These are phyloP conservation scores for Enteromius afrohamiltoni DNA, from an alignment of 2,797 vertebrate species.

Conservation along the genomic window DNA sequence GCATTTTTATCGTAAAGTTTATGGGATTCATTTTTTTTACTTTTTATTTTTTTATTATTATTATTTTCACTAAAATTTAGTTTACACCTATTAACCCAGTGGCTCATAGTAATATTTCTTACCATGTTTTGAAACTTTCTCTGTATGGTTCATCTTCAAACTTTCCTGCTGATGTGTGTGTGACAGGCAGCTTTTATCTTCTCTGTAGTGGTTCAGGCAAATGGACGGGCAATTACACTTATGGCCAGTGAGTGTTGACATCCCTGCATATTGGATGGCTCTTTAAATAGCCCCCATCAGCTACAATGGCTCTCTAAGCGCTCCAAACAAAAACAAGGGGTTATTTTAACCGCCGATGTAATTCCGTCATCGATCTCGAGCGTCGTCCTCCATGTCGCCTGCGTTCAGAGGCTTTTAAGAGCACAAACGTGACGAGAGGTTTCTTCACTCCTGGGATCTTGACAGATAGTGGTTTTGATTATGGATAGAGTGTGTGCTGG, in stretches of 20 bases:
- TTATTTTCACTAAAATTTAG: no score
- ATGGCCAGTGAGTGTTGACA: slow-evolving; percentile 83
- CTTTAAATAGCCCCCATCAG: slow-evolving; percentile 84
- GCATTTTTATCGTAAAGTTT: no score
- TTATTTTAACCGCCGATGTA: slow-evolving; percentile 76
- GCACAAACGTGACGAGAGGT: slow-evolving; percentile 27
- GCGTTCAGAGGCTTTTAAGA: slow-evolving; percentile 63
- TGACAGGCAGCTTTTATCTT: slow-evolving; percentile 80
- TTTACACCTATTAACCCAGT: neutral
- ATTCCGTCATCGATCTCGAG: slow-evolving; percentile 73
- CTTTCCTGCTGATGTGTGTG: slow-evolving; percentile 69
- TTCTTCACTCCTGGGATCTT: neutral
- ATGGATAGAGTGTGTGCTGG: slow-evolving; percentile 38
- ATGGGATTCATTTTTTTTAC: no score
- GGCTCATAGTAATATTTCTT: slow-evolving; percentile 9
- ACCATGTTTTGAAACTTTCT: slow-evolving; percentile 29
- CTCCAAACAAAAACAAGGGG: slow-evolving; percentile 77
- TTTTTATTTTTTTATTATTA: no score
- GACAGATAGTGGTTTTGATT: slow-evolving; percentile 35
- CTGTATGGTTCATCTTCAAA: slow-evolving; percentile 70
- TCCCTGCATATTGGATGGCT: slow-evolving; percentile 83
- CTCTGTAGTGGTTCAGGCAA: slow-evolving; percentile 72
- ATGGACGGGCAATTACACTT: slow-evolving; percentile 83
- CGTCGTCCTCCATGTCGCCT: slow-evolving; percentile 62
- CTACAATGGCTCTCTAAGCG: slow-evolving; percentile 76